phyloP scores from a whole-genome alignment of 1,140 invertebrate species.

The Chelonus insularis region DNA sequence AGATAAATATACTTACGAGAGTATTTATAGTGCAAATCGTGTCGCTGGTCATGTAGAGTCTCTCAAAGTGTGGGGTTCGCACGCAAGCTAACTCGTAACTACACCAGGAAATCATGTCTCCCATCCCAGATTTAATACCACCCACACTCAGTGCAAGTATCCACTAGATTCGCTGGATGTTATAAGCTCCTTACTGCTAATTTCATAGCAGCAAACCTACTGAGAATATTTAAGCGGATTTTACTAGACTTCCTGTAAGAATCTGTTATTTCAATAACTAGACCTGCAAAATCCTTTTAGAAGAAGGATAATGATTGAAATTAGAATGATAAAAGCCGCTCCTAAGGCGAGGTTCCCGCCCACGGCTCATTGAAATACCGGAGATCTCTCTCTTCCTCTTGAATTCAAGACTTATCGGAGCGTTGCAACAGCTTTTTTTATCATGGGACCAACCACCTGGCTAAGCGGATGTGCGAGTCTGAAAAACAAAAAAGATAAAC shows the following conservation, averaged over 20 bases:
- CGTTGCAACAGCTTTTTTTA: background rate
- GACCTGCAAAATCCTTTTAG: slow-evolving; percentile 1
- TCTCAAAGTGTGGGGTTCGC: background rate
- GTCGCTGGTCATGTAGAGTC: slow-evolving; percentile 21
- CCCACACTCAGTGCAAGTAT: slow-evolving; percentile 6
- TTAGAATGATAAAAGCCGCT: slow-evolving; percentile 25
- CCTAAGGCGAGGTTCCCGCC: slow-evolving; percentile 12
- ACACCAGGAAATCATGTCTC: slow-evolving; percentile 25
- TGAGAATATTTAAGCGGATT: background rate
- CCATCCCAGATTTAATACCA: slow-evolving; percentile 25
- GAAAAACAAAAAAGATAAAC: background rate
- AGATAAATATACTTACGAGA: slow-evolving; percentile 25
- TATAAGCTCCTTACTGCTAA: background rate
- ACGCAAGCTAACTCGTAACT: slow-evolving; percentile 14
- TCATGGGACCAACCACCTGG: background rate
- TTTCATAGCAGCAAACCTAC: background rate
- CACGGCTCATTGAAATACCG: slow-evolving; percentile 16
- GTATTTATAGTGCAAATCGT: slow-evolving; percentile 26
- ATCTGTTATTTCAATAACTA: slow-evolving; percentile 13
- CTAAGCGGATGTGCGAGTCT: background rate
- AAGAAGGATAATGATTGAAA: slow-evolving; percentile 17
- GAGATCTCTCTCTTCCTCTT: background rate
- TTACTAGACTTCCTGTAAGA: background rate
- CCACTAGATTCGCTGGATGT: background rate
- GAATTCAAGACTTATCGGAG: background rate